Evolutionary conservation across 1,140 invertebrate species (phyloP).

Genomic region (Papilio polytes): DNA sequence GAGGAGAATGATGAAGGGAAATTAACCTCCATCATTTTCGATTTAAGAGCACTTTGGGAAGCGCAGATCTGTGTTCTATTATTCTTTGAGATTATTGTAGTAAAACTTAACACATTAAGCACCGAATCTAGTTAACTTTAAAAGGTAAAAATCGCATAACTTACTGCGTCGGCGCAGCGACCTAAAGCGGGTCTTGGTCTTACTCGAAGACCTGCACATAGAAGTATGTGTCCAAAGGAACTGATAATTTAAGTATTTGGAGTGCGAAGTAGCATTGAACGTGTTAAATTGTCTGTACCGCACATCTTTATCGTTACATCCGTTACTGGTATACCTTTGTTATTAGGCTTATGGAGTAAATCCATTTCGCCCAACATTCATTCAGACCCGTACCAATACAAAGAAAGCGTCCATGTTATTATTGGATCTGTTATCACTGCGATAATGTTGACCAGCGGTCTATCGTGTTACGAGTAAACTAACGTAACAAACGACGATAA

Average conservation of each 20-base stretch:
- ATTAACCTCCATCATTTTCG: no score
- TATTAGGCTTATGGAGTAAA: neutral
- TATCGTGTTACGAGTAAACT: slow-evolving; percentile 30
- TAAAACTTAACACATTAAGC: no score
- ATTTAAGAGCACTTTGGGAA: no score
- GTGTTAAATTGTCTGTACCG: neutral
- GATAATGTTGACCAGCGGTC: slow-evolving; percentile 65
- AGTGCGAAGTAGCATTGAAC: neutral
- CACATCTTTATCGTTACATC: neutral
- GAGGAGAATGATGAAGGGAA: no score
- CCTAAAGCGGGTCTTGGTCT: no score
- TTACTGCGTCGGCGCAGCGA: no score
- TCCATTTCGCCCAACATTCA: slow-evolving; percentile 27
- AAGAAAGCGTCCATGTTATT: slow-evolving; percentile 68
- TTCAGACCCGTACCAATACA: slow-evolving; percentile 49
- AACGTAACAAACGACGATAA: slow-evolving; percentile 48
- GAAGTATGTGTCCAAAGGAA: no score
- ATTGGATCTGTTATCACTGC: slow-evolving; percentile 69
- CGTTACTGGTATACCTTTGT: neutral
- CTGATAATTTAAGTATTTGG: no score
- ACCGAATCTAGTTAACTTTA: no score
- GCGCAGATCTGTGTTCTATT: no score
- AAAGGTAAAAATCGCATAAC: neutral
- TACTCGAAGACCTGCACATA: no score
- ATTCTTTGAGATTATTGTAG: no score